Evolutionary conservation across 2,888 invertebrate species (phyloP).

Genomic region (Oxytorus armatus): DNA sequence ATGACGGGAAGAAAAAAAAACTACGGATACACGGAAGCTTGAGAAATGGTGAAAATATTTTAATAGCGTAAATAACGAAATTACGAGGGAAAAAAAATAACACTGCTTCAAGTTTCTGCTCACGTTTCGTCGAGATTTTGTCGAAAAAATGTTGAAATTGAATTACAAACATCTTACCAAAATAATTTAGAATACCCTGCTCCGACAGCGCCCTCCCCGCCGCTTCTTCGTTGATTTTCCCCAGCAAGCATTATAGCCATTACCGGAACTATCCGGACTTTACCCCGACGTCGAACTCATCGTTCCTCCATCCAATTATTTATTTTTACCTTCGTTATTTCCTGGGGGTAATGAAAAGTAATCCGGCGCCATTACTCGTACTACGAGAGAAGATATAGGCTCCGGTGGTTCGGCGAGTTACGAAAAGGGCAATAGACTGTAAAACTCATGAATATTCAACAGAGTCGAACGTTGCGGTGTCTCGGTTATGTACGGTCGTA

Average conservation of each 20-base stretch:
- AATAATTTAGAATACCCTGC: too few relatives aligned
- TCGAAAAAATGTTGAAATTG: too few relatives aligned
- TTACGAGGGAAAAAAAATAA: too few relatives aligned
- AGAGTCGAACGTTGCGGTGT: slow-evolving; percentile 58
- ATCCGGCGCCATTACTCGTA: neutral
- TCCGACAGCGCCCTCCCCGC: too few relatives aligned
- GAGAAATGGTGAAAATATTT: too few relatives aligned
- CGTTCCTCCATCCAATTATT: slow-evolving; percentile 56
- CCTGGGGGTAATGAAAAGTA: slow-evolving; percentile 55
- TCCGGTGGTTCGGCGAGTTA: slow-evolving; percentile 42
- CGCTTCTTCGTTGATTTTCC: slow-evolving; percentile 23
- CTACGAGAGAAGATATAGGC: neutral
- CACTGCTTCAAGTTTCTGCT: too few relatives aligned
- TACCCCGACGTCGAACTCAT: slow-evolving; percentile 24
- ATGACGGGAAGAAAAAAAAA: too few relatives aligned
- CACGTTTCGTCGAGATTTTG: too few relatives aligned
- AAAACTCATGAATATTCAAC: slow-evolving; percentile 65
- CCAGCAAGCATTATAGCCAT: slow-evolving; percentile 30
- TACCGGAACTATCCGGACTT: slow-evolving; percentile 39
- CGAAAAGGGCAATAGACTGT: slow-evolving; percentile 63
- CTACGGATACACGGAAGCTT: too few relatives aligned
- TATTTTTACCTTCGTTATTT: slow-evolving; percentile 59
- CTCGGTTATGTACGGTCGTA: slow-evolving; percentile 35
- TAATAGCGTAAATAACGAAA: too few relatives aligned
- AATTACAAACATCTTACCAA: too few relatives aligned